Conservation (phyloP, 92 coral and sea anemone genomes). For the Montipora capitata region DNA sequence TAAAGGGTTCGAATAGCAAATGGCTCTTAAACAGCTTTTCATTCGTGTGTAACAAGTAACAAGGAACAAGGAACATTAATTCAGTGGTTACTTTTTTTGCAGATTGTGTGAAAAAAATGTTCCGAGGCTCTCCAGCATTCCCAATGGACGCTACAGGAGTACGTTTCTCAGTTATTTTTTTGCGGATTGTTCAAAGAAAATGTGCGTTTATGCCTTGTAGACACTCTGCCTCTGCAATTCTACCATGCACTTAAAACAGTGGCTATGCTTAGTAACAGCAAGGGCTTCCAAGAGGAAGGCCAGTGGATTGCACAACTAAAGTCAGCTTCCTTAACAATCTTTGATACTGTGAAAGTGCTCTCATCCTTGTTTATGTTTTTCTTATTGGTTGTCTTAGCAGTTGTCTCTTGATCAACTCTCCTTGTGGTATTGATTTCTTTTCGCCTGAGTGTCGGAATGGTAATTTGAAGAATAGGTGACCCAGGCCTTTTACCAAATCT, state of each 20-base stretch:
- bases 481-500: slow-evolving; percentile 27
- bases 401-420: slow-evolving; percentile 22
- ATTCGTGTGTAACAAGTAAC: too few species aligned
- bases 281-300: background rate
- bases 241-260: background rate
- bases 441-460: slow-evolving; percentile 73
- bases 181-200: background rate
- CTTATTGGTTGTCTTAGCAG: slow-evolving; percentile 16
- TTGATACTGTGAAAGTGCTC: background rate
- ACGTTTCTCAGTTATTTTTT: too few species aligned
- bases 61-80: too few species aligned
- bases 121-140: background rate
- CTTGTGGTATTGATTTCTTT: slow-evolving; percentile 70
- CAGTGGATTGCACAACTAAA: slow-evolving; percentile 9
- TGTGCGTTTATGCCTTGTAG: background rate
- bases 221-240: background rate
- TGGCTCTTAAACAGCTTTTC: too few species aligned
- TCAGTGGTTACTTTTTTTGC: too few species aligned
- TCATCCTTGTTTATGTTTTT: background rate
- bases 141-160: background rate
- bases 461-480: slow-evolving; percentile 29
- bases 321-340: background rate
- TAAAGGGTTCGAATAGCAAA: too few species aligned
- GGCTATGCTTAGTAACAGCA: background rate
- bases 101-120: too few species aligned